Evolutionary conservation across 2,113 vertebrate genomes (phyloP).

Genomic region (Corapipo altera): DNA sequence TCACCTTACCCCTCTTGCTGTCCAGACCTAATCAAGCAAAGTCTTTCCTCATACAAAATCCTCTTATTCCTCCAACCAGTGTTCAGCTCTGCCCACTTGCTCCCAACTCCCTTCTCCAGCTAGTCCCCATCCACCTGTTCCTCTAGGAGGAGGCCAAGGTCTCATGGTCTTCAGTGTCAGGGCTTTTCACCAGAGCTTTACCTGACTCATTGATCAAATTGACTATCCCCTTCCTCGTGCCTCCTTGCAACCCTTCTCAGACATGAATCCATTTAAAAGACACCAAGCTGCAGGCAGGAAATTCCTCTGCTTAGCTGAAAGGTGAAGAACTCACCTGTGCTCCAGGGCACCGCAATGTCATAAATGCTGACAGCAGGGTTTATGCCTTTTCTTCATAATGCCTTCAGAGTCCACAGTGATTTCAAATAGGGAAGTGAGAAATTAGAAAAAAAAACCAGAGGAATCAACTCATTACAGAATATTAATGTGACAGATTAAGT

Average conservation of each 20-base stretch:
- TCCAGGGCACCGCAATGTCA: neutral
- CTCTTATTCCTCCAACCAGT: neutral
- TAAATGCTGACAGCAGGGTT: neutral
- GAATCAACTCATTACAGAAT: neutral
- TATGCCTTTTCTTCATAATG: neutral
- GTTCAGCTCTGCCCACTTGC: neutral
- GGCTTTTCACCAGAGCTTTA: neutral
- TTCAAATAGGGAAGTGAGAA: neutral
- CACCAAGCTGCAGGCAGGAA: neutral
- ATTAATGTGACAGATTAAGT: neutral
- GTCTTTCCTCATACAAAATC: neutral
- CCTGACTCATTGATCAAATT: neutral
- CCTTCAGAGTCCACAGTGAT: neutral
- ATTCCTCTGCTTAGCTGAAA: neutral
- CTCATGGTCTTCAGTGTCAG: neutral
- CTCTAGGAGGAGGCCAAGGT: neutral
- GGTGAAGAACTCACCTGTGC: neutral
- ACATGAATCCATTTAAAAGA: neutral
- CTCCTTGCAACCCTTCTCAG: neutral
- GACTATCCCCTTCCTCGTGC: neutral
- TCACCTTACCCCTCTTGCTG: neutral
- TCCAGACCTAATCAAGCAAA: neutral
- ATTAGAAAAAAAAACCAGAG: neutral
- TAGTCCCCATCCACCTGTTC: neutral
- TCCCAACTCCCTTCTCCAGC: neutral